Evolutionary conservation across 1,140 invertebrate genomes (phyloP), one percentile per base, ranked within the genome.

Genomic region (Drosophila tristis): DNA sequence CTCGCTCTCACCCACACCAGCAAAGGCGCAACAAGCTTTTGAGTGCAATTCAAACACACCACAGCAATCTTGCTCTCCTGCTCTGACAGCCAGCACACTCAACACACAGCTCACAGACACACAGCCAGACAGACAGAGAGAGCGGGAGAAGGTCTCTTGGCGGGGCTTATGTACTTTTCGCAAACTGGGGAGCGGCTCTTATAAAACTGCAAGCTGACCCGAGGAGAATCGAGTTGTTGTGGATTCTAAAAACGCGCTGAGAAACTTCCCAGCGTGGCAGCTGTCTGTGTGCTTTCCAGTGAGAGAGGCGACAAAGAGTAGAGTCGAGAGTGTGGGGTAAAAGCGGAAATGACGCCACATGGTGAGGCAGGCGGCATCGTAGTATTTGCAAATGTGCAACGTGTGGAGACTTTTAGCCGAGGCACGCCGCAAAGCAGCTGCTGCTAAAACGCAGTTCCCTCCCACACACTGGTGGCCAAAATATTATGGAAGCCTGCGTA

Each of bases 301-400:
- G 55, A 45, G 55, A 57, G 55, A 44, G 53, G 11, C 35, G 35
- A 39, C 11, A 13, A 39, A 43, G 23, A n/a, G 35, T 39, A 42
- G 44, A 13, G 25, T 13, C 20, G 39, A 26, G 11, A 2, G 42
- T 35, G 72, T 74, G 70, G 79, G 81, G 81, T 76, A 78, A 85
- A 86, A 85, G 80, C 81, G 81, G 81, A 86, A 84, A 84, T 84
- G 81, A 86, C 81, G 80, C 81, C 80, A 77, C 80, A 84, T 59
- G 57, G 63, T 25, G 45, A 63, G 59, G 68, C 56, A 65, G 8
- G 39, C 31, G 20, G 23, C 54, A 57, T 58, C 44, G 53, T 67
- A 51, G 53, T 71, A 57, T 56, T 72, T 29, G 70, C 56, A 54
- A 60, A 84, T 76, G 60, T 84, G 80, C 65, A 82, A 78, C 78